phyloP scores from a whole-genome alignment of 2,113 vertebrate genomes.

The Litocranius walleri region DNA sequence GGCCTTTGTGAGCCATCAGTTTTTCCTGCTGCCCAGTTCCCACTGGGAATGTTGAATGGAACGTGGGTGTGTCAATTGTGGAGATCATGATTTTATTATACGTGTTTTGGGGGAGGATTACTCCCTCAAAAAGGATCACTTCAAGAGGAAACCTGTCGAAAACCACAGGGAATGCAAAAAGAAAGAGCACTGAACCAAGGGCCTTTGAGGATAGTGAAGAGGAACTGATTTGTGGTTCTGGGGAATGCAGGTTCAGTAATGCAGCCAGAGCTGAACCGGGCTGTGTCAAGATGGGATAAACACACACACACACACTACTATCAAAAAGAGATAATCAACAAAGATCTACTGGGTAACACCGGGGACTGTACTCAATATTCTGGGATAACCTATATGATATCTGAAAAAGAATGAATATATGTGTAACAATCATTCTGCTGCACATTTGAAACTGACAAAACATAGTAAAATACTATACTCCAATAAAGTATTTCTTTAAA shows the following conservation, averaged over 20 bases:
- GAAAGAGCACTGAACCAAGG: not conserved
- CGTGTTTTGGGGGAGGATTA: not conserved
- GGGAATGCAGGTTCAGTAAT: not conserved
- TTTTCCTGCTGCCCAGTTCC: not conserved
- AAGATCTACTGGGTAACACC: not conserved
- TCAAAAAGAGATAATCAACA: not conserved
- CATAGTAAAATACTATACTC: not conserved
- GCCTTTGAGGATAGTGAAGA: not conserved
- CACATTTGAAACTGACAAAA: not conserved
- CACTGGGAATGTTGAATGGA: not conserved
- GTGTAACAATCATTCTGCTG: not conserved
- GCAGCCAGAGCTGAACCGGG: not conserved
- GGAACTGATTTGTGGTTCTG: not conserved
- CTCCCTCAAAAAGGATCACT: not conserved
- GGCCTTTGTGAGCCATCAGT: not conserved
- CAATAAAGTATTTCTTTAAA: not conserved
- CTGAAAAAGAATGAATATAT: not conserved
- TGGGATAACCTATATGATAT: not conserved
- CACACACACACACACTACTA: not conserved
- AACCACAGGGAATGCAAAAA: not conserved
- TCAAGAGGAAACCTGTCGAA: not conserved
- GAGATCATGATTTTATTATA: not conserved
- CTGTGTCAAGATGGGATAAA: not conserved
- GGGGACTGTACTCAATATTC: not conserved
- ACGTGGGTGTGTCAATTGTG: not conserved